phyloP scores from a whole-genome alignment of 1,140 invertebrate genomes.

The Zaprionus gabonicus region DNA sequence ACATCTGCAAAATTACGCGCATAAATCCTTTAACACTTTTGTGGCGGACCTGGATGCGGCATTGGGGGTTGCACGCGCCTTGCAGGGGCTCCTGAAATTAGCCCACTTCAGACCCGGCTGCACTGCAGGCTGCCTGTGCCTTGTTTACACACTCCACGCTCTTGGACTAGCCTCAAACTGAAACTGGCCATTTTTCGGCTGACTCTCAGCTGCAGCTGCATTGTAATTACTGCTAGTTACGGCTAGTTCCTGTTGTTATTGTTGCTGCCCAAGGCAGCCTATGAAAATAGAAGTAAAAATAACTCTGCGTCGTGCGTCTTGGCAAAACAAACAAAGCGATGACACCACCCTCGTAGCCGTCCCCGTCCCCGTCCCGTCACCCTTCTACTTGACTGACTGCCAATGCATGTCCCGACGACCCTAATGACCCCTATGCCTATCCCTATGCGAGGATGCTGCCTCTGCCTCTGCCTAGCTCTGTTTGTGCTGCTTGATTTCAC shows the following conservation, averaged over 20 bases:
- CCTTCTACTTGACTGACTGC: slow-evolving; percentile 69
- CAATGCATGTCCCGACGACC: slow-evolving; percentile 44
- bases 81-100: slow-evolving; percentile 75
- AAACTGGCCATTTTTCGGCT: slow-evolving; percentile 26
- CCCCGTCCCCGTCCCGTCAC: neutral
- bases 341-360: slow-evolving; percentile 59
- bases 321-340: slow-evolving; percentile 70
- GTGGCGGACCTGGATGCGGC: slow-evolving; percentile 27
- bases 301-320: slow-evolving; percentile 18
- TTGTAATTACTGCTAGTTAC: neutral
- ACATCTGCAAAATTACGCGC: slow-evolving; percentile 83
- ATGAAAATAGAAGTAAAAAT: slow-evolving; percentile 36
- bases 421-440: slow-evolving; percentile 71
- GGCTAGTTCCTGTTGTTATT: slow-evolving; percentile 36
- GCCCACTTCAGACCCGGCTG: slow-evolving; percentile 64
- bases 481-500: slow-evolving; percentile 51
- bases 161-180: neutral
- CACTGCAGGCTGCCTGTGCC: slow-evolving; percentile 45
- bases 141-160: slow-evolving; percentile 65
- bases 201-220: slow-evolving; percentile 52
- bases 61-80: slow-evolving; percentile 62
- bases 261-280: slow-evolving; percentile 31
- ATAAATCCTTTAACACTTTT: slow-evolving; percentile 83
- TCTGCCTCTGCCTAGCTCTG: slow-evolving; percentile 1
- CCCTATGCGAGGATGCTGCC: slow-evolving; percentile 14